phyloP scores from a whole-genome alignment of 2,888 invertebrate genomes.

The Xestia ashworthii region DNA sequence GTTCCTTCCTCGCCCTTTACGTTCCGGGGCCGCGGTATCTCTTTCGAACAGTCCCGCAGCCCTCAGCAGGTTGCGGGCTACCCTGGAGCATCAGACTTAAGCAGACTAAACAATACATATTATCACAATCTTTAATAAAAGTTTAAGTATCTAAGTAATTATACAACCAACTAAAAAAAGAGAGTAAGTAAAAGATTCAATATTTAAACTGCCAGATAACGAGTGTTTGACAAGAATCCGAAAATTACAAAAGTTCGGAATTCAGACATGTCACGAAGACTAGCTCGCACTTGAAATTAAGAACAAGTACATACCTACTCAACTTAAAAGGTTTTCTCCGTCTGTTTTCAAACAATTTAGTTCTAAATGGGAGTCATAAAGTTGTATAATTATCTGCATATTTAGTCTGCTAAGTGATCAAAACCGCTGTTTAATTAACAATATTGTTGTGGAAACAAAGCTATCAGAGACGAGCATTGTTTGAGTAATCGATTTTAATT shows the following conservation, averaged over 20 bases:
- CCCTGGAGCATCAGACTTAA: too few relatives aligned
- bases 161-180: background rate
- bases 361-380: conserved; percentile 27
- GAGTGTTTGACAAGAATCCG: conserved; percentile 1
- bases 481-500: conserved; percentile 26
- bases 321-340: conserved; percentile 6
- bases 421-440: conserved; percentile 36
- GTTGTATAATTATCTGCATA: conserved; percentile 48
- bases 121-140: background rate
- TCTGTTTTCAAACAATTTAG: conserved; percentile 17
- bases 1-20: too few relatives aligned
- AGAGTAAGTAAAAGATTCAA: too few relatives aligned
- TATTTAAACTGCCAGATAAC: background rate
- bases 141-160: background rate
- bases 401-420: conserved; percentile 51
- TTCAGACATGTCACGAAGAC: conserved; percentile 16
- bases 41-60: too few relatives aligned
- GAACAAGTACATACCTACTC: conserved; percentile 11
- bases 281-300: conserved; percentile 21
- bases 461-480: background rate
- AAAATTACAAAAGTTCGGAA: conserved; percentile 31
- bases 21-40: too few relatives aligned
- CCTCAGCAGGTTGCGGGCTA: too few relatives aligned
- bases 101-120: background rate
- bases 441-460: conserved; percentile 31